phyloP scores from a whole-genome alignment of 1,140 invertebrate species.

The Chironomus striatipennis region DNA sequence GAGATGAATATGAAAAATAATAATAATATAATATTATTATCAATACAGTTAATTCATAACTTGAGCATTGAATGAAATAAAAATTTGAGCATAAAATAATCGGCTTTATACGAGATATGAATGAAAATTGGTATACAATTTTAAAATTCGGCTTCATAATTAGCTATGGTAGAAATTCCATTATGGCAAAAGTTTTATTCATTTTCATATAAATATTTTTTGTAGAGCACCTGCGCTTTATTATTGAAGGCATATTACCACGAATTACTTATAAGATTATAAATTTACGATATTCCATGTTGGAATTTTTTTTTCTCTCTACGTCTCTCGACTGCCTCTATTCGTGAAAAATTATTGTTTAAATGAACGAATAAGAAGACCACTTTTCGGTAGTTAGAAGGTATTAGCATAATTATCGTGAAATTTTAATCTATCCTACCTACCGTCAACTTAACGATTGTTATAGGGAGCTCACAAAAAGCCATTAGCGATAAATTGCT shows the following conservation, averaged over 20 bases:
- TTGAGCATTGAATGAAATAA: neutral
- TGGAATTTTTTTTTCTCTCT: neutral
- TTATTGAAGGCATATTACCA: neutral
- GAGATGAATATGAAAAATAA: neutral
- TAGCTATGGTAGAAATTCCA: too few relatives aligned
- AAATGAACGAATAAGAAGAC: neutral
- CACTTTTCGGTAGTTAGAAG: neutral
- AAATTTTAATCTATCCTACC: neutral
- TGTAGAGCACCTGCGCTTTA: neutral
- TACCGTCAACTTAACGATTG: neutral
- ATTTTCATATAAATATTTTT: too few relatives aligned
- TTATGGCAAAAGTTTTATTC: neutral
- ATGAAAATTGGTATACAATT: too few relatives aligned
- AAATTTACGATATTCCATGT: constrained; percentile 20
- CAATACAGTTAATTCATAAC: neutral
- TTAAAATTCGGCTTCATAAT: too few relatives aligned
- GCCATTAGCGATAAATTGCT: constrained; percentile 18
- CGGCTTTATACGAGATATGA: neutral
- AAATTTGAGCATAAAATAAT: neutral
- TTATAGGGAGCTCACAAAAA: constrained; percentile 9
- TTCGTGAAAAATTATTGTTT: too few relatives aligned
- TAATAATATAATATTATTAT: neutral
- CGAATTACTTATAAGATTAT: constrained; percentile 21
- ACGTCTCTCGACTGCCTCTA: too few relatives aligned
- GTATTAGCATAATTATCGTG: constrained; percentile 18